phyloP scores from a whole-genome alignment of 2,797 vertebrate genomes.

The Catharus ustulatus region DNA sequence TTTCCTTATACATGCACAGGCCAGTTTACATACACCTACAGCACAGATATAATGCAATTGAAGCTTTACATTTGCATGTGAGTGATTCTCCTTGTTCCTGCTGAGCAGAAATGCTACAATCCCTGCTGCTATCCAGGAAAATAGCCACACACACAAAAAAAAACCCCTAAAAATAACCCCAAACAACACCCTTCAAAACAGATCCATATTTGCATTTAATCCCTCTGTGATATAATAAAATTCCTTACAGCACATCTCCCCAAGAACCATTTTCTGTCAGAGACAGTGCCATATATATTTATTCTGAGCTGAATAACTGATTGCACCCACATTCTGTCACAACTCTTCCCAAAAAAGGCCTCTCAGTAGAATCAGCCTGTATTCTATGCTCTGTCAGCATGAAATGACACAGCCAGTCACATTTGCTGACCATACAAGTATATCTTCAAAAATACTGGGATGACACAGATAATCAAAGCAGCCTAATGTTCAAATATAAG shows the following conservation, averaged over 20 bases:
- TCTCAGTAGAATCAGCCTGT: conserved; percentile 42
- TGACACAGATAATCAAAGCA: conserved; percentile 43
- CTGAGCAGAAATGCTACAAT: not conserved
- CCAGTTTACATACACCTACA: not conserved
- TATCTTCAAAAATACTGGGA: conserved; percentile 25
- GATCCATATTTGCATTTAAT: not conserved
- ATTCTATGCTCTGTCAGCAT: not conserved
- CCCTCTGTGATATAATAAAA: not conserved
- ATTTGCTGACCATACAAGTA: conserved; percentile 56
- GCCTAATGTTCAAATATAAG: not conserved
- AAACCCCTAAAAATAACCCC: not conserved
- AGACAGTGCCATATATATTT: not conserved
- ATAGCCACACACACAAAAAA: not conserved
- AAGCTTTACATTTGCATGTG: not conserved
- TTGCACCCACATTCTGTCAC: not conserved
- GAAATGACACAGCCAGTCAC: conserved; percentile 31
- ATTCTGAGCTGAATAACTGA: conserved; percentile 5
- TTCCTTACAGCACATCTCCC: conserved; percentile 8
- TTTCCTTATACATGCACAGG: not conserved
- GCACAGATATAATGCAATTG: not conserved
- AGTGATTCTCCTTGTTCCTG: not conserved
- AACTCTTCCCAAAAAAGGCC: not conserved
- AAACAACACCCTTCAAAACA: not conserved
- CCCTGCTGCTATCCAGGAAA: not conserved
- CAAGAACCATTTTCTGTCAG: not conserved